Conservation (phyloP, 2,113 vertebrate species). For the Ceratotherium simum region DNA sequence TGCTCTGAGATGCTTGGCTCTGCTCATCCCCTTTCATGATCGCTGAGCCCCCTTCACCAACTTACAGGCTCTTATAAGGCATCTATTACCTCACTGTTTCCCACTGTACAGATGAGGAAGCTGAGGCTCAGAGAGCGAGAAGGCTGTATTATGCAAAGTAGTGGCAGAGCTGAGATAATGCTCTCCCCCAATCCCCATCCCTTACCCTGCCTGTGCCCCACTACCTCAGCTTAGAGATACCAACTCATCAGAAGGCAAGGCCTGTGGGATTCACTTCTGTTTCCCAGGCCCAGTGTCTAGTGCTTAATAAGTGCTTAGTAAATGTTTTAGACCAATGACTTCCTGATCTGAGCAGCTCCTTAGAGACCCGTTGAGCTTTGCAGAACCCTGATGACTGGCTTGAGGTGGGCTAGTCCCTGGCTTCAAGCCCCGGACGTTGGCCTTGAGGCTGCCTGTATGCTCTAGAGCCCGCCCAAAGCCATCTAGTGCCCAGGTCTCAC, state of each 20-base stretch:
- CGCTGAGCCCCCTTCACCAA: neutral
- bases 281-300: neutral
- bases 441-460: neutral
- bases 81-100: neutral
- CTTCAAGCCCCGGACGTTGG: neutral
- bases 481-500: neutral
- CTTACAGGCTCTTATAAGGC: neutral
- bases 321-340: neutral
- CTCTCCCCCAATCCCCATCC: neutral
- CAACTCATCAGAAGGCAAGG: neutral
- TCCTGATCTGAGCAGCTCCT: conserved; percentile 31
- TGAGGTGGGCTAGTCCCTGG: neutral
- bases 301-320: neutral
- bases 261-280: neutral
- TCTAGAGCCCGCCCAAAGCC: neutral
- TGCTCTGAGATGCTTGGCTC: neutral
- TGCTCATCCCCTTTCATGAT: neutral
- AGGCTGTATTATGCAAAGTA: neutral
- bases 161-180: neutral
- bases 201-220: neutral
- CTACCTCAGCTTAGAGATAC: neutral
- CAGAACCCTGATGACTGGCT: neutral
- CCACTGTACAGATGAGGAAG: neutral
- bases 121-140: neutral
- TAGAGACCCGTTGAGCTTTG: neutral